phyloP scores from a whole-genome alignment of 2,113 vertebrate species.

The Edolisoma coerulescens region DNA sequence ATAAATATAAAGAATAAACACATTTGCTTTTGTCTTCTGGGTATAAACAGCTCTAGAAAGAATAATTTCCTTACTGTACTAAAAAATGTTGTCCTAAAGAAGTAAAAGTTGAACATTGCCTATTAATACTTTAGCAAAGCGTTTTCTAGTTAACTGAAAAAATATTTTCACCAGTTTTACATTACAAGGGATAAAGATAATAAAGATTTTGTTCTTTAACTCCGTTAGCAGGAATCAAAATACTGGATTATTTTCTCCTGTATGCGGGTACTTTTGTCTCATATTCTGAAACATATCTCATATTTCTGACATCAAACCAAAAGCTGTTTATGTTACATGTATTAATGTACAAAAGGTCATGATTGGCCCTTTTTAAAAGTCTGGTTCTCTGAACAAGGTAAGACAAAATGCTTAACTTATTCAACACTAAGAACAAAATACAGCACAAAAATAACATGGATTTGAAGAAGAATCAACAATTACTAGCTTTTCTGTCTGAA shows the following conservation, averaged over 20 bases:
- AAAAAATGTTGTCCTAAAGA: neutral
- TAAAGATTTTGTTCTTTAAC: neutral
- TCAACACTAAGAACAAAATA: neutral
- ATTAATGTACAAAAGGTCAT: neutral
- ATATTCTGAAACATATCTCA: neutral
- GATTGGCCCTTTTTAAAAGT: neutral
- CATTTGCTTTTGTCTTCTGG: constrained; percentile 37
- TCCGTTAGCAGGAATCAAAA: neutral
- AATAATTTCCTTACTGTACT: neutral
- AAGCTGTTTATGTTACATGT: neutral
- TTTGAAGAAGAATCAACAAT: neutral
- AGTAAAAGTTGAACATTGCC: neutral
- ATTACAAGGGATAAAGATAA: neutral
- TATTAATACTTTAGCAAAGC: neutral
- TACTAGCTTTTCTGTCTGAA: neutral
- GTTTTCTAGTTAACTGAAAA: neutral
- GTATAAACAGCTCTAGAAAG: neutral
- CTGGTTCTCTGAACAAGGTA: neutral
- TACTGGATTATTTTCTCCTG: neutral
- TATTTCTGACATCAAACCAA: neutral
- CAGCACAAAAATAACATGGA: neutral
- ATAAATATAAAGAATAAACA: constrained; percentile 11
- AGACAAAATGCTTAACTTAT: neutral
- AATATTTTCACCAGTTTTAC: neutral
- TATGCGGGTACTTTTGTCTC: neutral